These are phyloP conservation scores for Muscidifurax raptorellus DNA, from an alignment of 1,140 invertebrate species.

Conservation along the genomic window DNA sequence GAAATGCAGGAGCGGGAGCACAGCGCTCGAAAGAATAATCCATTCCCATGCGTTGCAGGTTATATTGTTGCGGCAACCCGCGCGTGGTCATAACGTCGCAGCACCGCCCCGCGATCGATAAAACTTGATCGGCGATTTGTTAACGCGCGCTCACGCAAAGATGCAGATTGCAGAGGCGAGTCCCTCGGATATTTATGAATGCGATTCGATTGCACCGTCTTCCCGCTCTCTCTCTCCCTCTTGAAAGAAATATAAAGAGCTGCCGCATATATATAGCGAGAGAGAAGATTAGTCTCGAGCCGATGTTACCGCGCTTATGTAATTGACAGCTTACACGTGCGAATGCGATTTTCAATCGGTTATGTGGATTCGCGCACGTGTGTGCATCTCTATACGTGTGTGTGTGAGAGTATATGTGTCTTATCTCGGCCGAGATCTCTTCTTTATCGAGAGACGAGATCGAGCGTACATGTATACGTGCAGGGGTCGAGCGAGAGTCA, in stretches of 20 bases:
- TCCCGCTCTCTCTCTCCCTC: neutral
- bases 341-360: constrained; percentile 2
- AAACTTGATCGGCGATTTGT: constrained; percentile 40
- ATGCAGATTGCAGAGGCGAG: neutral
- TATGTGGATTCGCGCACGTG: too few relatives aligned
- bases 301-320: constrained; percentile 6
- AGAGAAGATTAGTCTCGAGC: neutral
- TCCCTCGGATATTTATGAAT: constrained; percentile 14
- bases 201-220: neutral
- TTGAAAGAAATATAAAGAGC: too few relatives aligned
- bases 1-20: neutral
- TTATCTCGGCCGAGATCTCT: neutral
- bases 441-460: neutral
- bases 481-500: too few relatives aligned
- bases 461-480: neutral
- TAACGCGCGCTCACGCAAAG: constrained; percentile 1
- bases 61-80: neutral
- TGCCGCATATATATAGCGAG: too few relatives aligned
- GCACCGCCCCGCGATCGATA: constrained; percentile 6
- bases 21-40: neutral
- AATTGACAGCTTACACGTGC: constrained; percentile 21
- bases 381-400: too few relatives aligned
- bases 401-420: neutral
- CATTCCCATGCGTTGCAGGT: constrained; percentile 13
- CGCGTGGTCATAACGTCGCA: constrained; percentile 37